A percentile compares a stretch with the other conserved stretches of the same genome.
These are phyloP conservation scores for Mycteria americana DNA, from an alignment of 2,797 vertebrate genomes.

Conservation along the genomic window DNA sequence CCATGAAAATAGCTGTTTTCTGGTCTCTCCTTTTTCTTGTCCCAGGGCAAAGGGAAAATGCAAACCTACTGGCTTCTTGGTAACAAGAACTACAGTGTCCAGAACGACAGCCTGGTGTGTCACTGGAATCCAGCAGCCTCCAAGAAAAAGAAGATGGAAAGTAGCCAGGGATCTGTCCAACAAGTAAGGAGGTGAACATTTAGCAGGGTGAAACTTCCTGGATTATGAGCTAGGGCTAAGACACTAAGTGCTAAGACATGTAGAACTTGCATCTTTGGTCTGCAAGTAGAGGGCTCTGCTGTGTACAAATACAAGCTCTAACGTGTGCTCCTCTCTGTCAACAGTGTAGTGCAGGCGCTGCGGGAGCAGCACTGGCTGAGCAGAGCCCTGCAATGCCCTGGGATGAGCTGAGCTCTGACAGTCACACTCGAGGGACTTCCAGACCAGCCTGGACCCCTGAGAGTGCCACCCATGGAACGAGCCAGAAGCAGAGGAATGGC, in stretches of 20 bases:
- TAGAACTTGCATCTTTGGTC: neutral
- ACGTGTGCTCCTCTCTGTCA: neutral
- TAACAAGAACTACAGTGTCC: constrained; percentile 87
- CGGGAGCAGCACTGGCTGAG: constrained; percentile 60
- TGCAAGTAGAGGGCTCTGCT: neutral
- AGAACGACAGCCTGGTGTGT: constrained; percentile 92
- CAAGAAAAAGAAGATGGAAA: constrained; percentile 49
- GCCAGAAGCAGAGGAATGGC: neutral
- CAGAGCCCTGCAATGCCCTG: constrained; percentile 40
- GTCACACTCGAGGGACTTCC: neutral
- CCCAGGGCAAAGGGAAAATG: constrained; percentile 89
- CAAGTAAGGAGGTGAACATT: constrained; percentile 26
- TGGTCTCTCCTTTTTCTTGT: neutral
- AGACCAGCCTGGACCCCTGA: neutral
- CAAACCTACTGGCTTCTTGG: constrained; percentile 89
- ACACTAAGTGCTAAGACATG: neutral
- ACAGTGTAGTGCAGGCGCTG: neutral
- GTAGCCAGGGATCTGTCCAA: neutral
- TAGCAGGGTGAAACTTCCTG: neutral
- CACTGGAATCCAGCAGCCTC: constrained; percentile 81
- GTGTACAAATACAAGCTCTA: neutral
- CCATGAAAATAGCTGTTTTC: neutral
- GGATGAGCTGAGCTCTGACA: neutral
- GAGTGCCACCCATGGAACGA: neutral
- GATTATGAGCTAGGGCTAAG: too few relatives aligned